Percentiles rank a stretch among this genome's conserved stretches.
Evolutionary conservation across 2,888 invertebrate genomes (phyloP).

Genomic region (Plagiodera versicolora): DNA sequence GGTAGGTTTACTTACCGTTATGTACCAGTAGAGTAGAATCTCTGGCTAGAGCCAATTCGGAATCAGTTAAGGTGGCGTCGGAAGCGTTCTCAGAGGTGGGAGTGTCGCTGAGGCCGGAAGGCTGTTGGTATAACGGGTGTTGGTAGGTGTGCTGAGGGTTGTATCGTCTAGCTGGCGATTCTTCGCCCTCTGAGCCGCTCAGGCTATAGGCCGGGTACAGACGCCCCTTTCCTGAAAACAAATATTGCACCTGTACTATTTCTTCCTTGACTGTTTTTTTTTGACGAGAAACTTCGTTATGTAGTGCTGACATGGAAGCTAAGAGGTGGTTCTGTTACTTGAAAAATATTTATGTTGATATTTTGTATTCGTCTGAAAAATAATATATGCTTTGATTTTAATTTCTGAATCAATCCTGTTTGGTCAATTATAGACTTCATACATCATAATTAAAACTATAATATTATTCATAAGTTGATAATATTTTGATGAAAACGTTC

Average conservation of each 20-base stretch:
- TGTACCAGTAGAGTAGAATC: constrained; percentile 80
- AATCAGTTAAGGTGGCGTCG: constrained; percentile 82
- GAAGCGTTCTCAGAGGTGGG: constrained; percentile 84
- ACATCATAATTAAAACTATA: no score
- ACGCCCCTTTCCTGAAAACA: constrained; percentile 71
- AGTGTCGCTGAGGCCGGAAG: constrained; percentile 70
- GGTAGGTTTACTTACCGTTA: constrained; percentile 69
- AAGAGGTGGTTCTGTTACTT: no score
- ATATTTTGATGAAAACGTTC: no score
- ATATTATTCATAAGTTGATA: no score
- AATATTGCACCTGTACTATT: not conserved
- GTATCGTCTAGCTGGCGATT: constrained; percentile 61
- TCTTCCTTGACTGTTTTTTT: no score
- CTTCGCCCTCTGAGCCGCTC: constrained; percentile 76
- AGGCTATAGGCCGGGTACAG: constrained; percentile 81
- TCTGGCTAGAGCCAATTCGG: constrained; percentile 78
- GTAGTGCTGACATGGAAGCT: no score
- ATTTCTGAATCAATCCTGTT: no score
- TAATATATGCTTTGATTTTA: no score
- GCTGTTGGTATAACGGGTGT: constrained; percentile 57
- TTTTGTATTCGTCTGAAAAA: no score
- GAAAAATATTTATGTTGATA: no score
- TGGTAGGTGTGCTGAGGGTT: constrained; percentile 58
- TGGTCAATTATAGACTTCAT: no score
- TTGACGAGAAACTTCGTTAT: no score